Percentiles rank a stretch among this genome's conserved stretches.
Evolutionary conservation across 2,888 invertebrate species (phyloP).

Genomic region (Julus scandinavius): DNA sequence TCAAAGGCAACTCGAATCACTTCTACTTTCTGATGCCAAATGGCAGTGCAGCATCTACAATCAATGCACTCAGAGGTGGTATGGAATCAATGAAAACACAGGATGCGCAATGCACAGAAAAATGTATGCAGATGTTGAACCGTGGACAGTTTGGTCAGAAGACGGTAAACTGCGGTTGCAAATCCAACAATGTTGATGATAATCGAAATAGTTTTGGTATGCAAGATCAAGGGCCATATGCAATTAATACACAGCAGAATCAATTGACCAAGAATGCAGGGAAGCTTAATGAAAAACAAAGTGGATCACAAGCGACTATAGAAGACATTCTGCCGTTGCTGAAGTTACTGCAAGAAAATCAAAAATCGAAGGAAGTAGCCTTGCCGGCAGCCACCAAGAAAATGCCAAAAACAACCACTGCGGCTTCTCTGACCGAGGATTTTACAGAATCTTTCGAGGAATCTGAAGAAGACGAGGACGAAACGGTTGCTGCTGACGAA

Average conservation of each 20-base stretch:
- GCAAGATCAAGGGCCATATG: neutral
- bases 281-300: neutral
- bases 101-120: neutral
- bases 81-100: neutral
- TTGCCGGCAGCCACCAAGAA: neutral
- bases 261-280: too few species aligned
- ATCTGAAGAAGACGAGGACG: neutral
- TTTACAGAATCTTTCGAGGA: neutral
- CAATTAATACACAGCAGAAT: neutral
- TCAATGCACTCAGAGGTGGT: neutral
- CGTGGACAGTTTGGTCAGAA: neutral
- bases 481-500: neutral
- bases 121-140: neutral
- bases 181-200: neutral
- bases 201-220: neutral
- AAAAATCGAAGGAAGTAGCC: neutral
- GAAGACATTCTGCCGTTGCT: neutral
- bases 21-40: neutral
- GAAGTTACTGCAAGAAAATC: neutral
- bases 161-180: neutral
- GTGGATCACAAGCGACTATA: neutral
- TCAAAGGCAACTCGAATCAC: constrained; percentile 1
- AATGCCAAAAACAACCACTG: neutral
- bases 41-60: neutral
- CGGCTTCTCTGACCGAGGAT: neutral